These are phyloP conservation scores for Tinamus major DNA, from an alignment of 2,797 vertebrate species.

Conservation along the genomic window DNA sequence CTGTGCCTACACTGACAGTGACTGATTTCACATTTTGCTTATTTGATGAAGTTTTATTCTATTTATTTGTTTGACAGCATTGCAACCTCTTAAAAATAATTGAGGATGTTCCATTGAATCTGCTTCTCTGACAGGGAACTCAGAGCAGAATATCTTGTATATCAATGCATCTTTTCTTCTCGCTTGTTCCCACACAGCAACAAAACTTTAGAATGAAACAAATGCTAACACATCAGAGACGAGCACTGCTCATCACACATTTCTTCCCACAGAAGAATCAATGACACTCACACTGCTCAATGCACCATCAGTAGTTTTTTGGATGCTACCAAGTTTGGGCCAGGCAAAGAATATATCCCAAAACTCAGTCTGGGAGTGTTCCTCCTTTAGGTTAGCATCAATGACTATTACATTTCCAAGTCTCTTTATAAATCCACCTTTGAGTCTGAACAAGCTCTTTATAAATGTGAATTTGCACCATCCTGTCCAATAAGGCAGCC, in stretches of 20 bases:
- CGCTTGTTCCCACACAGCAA: background rate
- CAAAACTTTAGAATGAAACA: background rate
- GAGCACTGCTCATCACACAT: background rate
- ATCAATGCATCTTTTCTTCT: background rate
- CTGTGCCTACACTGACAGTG: background rate
- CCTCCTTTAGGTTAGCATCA: background rate
- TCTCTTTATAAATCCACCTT: background rate
- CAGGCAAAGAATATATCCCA: background rate
- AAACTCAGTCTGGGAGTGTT: background rate
- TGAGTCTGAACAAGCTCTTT: background rate
- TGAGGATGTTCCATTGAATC: background rate
- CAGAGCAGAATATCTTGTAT: background rate
- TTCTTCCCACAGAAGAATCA: background rate
- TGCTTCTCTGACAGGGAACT: background rate
- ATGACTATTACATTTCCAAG: background rate
- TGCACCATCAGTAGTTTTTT: background rate
- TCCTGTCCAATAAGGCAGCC: background rate
- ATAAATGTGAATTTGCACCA: background rate
- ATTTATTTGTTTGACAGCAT: accelerated
- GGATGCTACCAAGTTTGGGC: background rate
- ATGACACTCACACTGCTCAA: background rate
- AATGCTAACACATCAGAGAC: background rate
- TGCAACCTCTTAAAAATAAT: background rate
- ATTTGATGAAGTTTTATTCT: background rate
- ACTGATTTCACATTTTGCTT: background rate